Evolutionary conservation across 2,113 vertebrate genomes (phyloP).

Genomic region (Oncorhynchus tshawytscha): DNA sequence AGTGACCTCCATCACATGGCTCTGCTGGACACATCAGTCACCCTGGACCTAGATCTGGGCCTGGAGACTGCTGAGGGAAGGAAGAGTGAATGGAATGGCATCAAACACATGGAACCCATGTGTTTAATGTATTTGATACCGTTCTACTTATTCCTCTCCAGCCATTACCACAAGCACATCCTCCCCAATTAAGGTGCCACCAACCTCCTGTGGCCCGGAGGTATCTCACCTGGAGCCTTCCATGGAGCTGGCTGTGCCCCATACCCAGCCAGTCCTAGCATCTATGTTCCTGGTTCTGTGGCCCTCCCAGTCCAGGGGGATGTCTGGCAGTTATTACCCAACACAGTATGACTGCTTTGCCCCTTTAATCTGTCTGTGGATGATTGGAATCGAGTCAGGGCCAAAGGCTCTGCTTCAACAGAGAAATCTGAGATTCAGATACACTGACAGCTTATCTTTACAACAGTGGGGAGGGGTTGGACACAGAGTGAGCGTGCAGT

Average conservation of each 20-base stretch:
- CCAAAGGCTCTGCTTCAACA: not conserved
- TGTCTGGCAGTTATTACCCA: not conserved
- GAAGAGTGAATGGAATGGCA: too few species aligned
- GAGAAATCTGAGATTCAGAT: slow-evolving; percentile 29
- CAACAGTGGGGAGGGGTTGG: slow-evolving; percentile 7
- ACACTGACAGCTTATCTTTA: slow-evolving; percentile 26
- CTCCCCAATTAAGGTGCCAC: too few species aligned
- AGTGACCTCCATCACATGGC: not conserved
- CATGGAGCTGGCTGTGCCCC: not conserved
- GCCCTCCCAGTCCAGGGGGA: not conserved
- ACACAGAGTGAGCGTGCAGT: slow-evolving; percentile 12
- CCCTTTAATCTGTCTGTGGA: slow-evolving; percentile 3
- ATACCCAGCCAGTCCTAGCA: not conserved
- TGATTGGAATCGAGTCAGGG: not conserved
- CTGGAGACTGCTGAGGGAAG: too few species aligned
- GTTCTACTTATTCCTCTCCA: too few species aligned
- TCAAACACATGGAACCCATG: too few species aligned
- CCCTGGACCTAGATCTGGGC: not conserved
- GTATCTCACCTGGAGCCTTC: not conserved
- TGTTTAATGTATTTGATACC: too few species aligned
- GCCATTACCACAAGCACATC: too few species aligned
- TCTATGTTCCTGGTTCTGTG: not conserved
- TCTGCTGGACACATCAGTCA: not conserved
- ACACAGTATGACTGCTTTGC: not conserved
- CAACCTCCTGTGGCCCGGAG: not conserved